These are phyloP conservation scores for Talpa occidentalis DNA, from an alignment of 2,113 vertebrate genomes.

Conservation along the genomic window DNA sequence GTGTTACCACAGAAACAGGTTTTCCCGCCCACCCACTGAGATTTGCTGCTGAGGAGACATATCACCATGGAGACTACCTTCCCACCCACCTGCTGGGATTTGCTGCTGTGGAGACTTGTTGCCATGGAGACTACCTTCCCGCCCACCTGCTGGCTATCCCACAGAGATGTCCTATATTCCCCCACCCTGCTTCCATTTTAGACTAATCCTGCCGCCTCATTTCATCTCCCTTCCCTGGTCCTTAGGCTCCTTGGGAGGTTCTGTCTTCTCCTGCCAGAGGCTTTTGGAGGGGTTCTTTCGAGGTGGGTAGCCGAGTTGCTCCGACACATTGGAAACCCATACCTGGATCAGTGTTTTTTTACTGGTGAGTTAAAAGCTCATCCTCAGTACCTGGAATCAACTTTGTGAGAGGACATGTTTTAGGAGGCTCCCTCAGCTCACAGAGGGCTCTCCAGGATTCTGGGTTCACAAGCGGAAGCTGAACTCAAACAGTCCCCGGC, in stretches of 20 bases:
- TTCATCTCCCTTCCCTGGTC: conserved; percentile 60
- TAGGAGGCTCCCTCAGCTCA: conserved; percentile 10
- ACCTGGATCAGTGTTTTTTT: conserved; percentile 38
- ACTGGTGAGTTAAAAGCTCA: conserved; percentile 36
- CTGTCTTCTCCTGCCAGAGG: background rate
- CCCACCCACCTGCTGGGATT: conserved; percentile 83
- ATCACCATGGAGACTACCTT: conserved; percentile 83
- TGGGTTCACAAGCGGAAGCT: background rate
- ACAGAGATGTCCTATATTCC: conserved; percentile 73
- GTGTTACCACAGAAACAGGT: conserved; percentile 78
- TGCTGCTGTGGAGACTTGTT: conserved; percentile 78
- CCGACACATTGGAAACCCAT: conserved; percentile 23
- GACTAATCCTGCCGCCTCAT: conserved; percentile 43
- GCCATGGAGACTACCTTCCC: conserved; percentile 79
- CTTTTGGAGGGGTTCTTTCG: conserved; percentile 49
- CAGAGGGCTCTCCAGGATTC: background rate
- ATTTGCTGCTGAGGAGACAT: conserved; percentile 78
- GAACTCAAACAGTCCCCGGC: conserved; percentile 41
- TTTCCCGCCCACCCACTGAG: conserved; percentile 75
- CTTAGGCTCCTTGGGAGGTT: conserved; percentile 41
- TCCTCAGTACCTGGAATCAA: conserved; percentile 53
- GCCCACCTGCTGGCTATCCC: conserved; percentile 80
- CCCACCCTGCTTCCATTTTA: conserved; percentile 64
- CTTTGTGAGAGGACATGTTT: conserved; percentile 17
- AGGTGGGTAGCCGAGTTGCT: conserved; percentile 2